These are phyloP conservation scores for Cyanistes caeruleus DNA, from an alignment of 2,113 vertebrate species.

Conservation along the genomic window DNA sequence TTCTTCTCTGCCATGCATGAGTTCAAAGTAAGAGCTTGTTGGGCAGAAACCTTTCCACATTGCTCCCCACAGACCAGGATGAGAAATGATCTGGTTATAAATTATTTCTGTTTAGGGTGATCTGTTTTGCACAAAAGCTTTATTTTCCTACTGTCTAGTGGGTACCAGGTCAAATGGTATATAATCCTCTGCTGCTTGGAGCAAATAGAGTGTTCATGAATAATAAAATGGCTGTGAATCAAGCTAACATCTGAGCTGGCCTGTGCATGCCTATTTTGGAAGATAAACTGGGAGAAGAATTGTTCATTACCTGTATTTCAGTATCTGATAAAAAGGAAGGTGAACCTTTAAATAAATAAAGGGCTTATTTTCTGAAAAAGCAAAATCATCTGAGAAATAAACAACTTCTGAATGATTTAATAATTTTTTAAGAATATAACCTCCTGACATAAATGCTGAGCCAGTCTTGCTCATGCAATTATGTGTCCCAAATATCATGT, in stretches of 20 bases:
- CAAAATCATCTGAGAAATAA: neutral
- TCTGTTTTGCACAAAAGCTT: slow-evolving; percentile 5
- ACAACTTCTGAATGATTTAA: neutral
- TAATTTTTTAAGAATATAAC: neutral
- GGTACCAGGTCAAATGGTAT: slow-evolving; percentile 21
- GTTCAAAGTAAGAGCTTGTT: neutral
- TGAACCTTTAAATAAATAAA: neutral
- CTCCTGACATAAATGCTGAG: neutral
- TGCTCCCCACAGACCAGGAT: neutral
- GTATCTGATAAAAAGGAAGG: neutral
- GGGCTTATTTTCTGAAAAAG: neutral
- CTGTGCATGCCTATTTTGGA: neutral
- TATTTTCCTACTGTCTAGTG: slow-evolving; percentile 1
- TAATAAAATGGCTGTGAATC: slow-evolving; percentile 24
- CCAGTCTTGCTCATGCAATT: neutral
- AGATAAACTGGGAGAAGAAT: neutral
- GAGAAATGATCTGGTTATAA: neutral
- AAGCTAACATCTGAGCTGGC: neutral
- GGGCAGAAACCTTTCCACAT: neutral
- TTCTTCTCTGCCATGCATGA: neutral
- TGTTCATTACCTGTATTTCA: neutral
- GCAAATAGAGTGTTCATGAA: neutral
- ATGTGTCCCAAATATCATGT: neutral
- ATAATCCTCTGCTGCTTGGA: neutral
- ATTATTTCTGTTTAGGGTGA: neutral